Percentiles rank a stretch among this genome's conserved stretches.
These are phyloP conservation scores for Holcopasites calliopsidis DNA, from an alignment of 1,140 invertebrate genomes.

Conservation along the genomic window DNA sequence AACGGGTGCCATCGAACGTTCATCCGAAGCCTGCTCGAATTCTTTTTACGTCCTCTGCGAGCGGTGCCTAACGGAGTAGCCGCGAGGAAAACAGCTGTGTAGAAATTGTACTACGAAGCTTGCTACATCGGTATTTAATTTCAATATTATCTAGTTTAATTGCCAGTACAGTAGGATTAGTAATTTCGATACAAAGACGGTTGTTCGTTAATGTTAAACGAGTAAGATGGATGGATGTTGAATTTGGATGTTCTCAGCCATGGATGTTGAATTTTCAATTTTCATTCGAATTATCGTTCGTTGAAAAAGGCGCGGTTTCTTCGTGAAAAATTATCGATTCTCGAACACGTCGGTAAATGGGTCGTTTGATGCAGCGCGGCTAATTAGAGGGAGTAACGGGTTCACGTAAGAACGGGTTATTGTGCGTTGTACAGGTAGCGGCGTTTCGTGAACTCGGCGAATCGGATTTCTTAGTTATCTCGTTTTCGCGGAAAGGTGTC, in stretches of 20 bases:
- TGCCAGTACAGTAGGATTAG: not conserved
- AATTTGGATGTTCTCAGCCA: not conserved
- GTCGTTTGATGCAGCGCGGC: constrained; percentile 14
- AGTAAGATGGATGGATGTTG: not conserved
- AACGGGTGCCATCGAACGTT: constrained; percentile 12
- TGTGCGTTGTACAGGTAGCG: not conserved
- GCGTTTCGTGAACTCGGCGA: constrained; percentile 10
- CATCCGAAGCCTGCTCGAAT: not conserved
- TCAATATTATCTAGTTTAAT: not conserved
- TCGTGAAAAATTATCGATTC: constrained; percentile 30
- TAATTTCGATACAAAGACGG: not conserved
- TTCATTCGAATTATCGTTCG: not conserved
- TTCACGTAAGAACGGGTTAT: constrained; percentile 1
- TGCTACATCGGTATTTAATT: too few species aligned
- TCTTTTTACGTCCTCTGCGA: not conserved
- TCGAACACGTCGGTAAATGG: constrained; percentile 16
- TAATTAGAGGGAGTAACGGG: not conserved
- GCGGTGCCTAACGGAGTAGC: not conserved
- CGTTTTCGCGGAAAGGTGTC: constrained; percentile 26
- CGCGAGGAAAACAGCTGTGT: too few species aligned
- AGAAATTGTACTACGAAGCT: too few species aligned
- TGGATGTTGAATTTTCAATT: constrained; percentile 22
- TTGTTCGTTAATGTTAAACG: not conserved
- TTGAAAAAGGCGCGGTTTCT: not conserved
- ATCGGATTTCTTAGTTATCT: constrained; percentile 22